Evolutionary conservation across 1,140 invertebrate species (phyloP), one percentile per base, ranked within the genome.

Genomic region (Hypsibius dujardini): DNA sequence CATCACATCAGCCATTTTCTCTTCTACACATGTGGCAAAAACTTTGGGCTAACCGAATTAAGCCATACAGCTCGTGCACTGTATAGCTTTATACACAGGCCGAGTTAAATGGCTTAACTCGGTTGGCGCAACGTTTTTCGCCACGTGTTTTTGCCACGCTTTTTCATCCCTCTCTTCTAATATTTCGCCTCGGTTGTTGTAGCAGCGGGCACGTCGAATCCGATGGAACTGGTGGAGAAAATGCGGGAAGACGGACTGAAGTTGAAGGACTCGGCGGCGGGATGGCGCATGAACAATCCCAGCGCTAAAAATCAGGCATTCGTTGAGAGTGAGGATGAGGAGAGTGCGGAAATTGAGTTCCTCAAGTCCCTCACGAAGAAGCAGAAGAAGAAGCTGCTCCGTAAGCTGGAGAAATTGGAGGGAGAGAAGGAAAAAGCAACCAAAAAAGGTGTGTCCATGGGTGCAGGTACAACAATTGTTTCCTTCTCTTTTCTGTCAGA

Each of bases 231-330:
- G 59, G 87, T 94, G 77, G 86, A 88, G 75, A 88, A 92, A 77
- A 92, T 95, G 90, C 84, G 87, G 76, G 90, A 94, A 77, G 90
- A 74, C 60, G 92, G 92, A 3, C 83, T 95, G 28, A 87, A 87
- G 71, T 84, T 95, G 76, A 95, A 92, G 80, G 87, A 85, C 72
- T 67, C 62, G 7, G 62, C 42, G 12, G 62, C 42, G 12, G 42
- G 62, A 14, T 7, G 56, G 46, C 72, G 14, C 14, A 71, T 14
- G 40, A 56, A 42, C 47, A 46, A 47, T 47, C 50, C 15, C 47
- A 47, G 70, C 1, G 47, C 14, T 42, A 40, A 56, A 28, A 47
- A 72, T 72, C 67, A 59, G 1, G 59, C 59, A n/a, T 59, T 47
- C 71, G 71, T 73, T 74, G 77, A 77, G 59, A 87, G 88, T 72